phyloP scores from a whole-genome alignment of 2,113 vertebrate species.

The Mastomys natalensis region DNA sequence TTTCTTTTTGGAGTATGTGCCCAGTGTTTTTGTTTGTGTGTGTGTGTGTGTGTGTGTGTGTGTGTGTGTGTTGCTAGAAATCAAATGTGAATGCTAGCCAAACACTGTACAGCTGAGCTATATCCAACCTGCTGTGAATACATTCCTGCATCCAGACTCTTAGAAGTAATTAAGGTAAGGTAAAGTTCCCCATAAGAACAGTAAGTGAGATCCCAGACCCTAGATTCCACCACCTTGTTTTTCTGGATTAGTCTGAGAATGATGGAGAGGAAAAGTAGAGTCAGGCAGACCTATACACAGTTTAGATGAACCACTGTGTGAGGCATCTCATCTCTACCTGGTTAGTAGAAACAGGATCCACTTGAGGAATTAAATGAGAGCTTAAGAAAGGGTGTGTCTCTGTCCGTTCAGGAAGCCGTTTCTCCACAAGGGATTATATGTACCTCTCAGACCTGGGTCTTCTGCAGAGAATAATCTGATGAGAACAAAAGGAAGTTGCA shows the following conservation, averaged over 20 bases:
- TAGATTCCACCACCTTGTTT: neutral
- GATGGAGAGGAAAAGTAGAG: neutral
- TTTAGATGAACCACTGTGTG: neutral
- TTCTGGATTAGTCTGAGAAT: neutral
- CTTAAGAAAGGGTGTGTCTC: neutral
- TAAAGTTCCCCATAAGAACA: neutral
- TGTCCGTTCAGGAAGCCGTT: neutral
- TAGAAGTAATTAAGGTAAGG: slow-evolving; percentile 44
- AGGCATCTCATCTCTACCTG: neutral
- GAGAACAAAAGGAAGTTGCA: neutral
- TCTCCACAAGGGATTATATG: neutral
- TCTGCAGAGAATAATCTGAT: neutral
- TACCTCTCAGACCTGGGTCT: neutral
- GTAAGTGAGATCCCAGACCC: neutral
- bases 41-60: slow-evolving; percentile 16
- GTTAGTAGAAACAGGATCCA: slow-evolving; percentile 32
- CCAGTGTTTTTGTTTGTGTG: neutral
- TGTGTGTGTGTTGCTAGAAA: neutral
- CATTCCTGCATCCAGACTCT: neutral
- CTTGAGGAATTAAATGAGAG: slow-evolving; percentile 6
- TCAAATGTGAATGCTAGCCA: neutral
- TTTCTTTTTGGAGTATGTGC: neutral
- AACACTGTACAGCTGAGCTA: neutral
- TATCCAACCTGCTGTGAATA: neutral
- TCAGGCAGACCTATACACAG: neutral